These are phyloP conservation scores for Salvelinus sp. DNA, from an alignment of 2,113 vertebrate species.

Conservation along the genomic window DNA sequence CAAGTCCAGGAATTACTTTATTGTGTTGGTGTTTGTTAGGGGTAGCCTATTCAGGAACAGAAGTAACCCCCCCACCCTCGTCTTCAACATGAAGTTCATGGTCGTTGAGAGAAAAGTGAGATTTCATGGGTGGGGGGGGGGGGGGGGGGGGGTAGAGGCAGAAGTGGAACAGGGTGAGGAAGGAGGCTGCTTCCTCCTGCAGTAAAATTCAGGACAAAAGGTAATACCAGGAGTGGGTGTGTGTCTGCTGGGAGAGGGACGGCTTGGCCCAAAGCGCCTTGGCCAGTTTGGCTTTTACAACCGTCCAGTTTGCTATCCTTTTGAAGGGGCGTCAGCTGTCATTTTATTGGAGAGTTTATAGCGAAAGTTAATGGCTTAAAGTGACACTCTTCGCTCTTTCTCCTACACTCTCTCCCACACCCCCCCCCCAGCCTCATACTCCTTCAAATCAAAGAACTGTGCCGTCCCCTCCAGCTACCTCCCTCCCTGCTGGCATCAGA, in stretches of 20 bases:
- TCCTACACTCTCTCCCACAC: conserved; percentile 27
- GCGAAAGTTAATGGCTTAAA: conserved; percentile 77
- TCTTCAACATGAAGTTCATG: no score
- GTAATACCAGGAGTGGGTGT: conserved; percentile 55
- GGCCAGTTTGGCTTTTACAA: conserved; percentile 74
- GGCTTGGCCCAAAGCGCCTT: conserved; percentile 66
- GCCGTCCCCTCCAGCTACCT: conserved; percentile 25
- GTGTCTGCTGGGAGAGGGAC: conserved; percentile 29
- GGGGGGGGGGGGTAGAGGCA: conserved; percentile 47
- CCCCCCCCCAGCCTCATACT: background rate
- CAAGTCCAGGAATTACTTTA: no score
- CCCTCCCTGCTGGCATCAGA: conserved; percentile 26
- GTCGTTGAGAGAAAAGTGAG: conserved; percentile 58
- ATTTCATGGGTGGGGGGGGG: conserved; percentile 64
- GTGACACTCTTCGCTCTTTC: conserved; percentile 58
- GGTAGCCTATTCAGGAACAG: no score
- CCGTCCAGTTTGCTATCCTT: conserved; percentile 70
- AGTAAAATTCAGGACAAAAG: conserved; percentile 78
- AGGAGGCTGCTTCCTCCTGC: conserved; percentile 66
- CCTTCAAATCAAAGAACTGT: conserved; percentile 60
- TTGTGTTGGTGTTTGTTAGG: no score
- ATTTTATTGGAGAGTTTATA: conserved; percentile 79
- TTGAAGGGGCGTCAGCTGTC: conserved; percentile 77
- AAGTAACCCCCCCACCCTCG: no score
- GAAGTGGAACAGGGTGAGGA: conserved; percentile 13